Percentiles rank a stretch among this genome's conserved stretches.
Evolutionary conservation across 1,140 invertebrate genomes (phyloP).

Genomic region (Atta cephalotes): DNA sequence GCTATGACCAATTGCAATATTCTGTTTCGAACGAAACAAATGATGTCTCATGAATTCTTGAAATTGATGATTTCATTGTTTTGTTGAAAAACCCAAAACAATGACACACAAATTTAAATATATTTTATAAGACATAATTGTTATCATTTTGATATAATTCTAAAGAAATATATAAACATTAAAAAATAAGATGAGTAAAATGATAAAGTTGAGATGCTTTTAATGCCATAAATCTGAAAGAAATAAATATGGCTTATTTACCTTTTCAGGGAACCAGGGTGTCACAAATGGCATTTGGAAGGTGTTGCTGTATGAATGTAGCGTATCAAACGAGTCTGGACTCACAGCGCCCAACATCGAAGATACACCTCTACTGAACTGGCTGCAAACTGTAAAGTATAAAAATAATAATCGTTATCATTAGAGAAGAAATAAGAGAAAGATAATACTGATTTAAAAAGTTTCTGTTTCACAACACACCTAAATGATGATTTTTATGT

Average conservation of each 20-base stretch:
- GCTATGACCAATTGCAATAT: slow-evolving; percentile 9
- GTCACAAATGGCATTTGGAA: slow-evolving; percentile 98
- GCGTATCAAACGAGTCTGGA: slow-evolving; percentile 96
- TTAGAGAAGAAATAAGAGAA: not conserved
- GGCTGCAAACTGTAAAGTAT: slow-evolving; percentile 94
- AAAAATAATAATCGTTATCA: slow-evolving; percentile 16
- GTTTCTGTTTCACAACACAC: no score
- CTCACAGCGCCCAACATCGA: slow-evolving; percentile 96
- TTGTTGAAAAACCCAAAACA: not conserved
- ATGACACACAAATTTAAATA: not conserved
- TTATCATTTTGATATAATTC: not conserved
- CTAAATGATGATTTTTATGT: no score
- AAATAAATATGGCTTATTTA: slow-evolving; percentile 86
- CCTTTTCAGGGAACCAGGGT: slow-evolving; percentile 96
- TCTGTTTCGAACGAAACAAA: not conserved
- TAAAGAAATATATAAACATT: slow-evolving; percentile 10
- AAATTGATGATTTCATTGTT: slow-evolving; percentile 5
- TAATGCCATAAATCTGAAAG: not conserved
- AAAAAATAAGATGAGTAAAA: not conserved
- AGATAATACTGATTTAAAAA: not conserved
- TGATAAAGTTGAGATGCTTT: not conserved
- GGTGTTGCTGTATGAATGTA: slow-evolving; percentile 97
- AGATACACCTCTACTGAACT: slow-evolving; percentile 95
- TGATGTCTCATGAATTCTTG: not conserved
- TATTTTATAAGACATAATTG: not conserved